phyloP scores from a whole-genome alignment of 1,140 invertebrate species.

The Formica exsecta region DNA sequence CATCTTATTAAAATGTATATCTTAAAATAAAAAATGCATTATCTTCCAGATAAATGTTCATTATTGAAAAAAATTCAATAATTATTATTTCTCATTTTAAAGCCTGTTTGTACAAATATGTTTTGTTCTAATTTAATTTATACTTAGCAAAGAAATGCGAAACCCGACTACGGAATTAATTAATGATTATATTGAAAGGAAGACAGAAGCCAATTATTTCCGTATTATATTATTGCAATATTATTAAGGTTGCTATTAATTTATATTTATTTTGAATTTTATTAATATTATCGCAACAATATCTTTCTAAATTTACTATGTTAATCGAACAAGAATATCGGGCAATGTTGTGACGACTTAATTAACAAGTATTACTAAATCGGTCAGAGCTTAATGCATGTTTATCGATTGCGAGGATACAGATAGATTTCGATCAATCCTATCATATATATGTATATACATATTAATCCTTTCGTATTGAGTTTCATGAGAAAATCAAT shows the following conservation, averaged over 20 bases:
- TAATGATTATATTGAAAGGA: constrained; percentile 4
- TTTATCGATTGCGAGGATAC: background rate
- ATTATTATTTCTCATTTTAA: background rate
- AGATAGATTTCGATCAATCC: background rate
- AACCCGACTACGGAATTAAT: constrained; percentile 5
- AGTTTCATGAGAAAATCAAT: constrained; percentile 41
- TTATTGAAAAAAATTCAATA: background rate
- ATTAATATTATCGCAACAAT: background rate
- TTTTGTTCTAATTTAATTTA: background rate
- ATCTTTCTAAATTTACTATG: background rate
- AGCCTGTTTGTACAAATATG: background rate
- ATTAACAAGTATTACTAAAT: background rate
- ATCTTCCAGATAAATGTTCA: background rate
- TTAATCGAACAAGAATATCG: background rate
- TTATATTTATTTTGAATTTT: background rate
- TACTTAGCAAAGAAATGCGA: background rate
- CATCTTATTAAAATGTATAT: background rate
- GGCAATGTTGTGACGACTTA: background rate
- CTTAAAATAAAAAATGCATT: background rate
- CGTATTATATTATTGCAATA: background rate
- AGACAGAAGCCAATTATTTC: background rate
- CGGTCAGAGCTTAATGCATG: background rate
- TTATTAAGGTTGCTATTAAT: constrained; percentile 37
- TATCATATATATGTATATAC: background rate
- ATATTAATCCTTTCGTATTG: constrained; percentile 2